These are phyloP conservation scores for Crotalus horridus DNA, from an alignment of 2,113 vertebrate species.

Conservation along the genomic window DNA sequence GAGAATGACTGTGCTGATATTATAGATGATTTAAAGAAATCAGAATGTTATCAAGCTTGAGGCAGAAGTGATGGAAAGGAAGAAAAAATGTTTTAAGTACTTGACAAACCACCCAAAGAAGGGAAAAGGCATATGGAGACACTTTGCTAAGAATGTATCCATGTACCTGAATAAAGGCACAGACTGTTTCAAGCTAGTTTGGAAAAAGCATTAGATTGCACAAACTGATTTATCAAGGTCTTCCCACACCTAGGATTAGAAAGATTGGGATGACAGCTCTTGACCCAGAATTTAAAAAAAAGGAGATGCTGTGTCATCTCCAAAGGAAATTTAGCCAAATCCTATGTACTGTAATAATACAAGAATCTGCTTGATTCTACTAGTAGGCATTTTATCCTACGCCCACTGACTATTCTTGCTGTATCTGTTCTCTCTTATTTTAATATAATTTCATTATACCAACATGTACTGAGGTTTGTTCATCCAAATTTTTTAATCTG, in stretches of 20 bases:
- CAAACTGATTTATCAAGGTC: not conserved
- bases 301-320: not conserved
- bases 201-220: conserved; percentile 22
- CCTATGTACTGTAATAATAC: not conserved
- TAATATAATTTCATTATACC: not conserved
- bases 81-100: not conserved
- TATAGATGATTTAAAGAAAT: not conserved
- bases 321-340: not conserved
- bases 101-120: not conserved
- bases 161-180: not conserved
- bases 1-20: not conserved
- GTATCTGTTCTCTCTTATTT: not conserved
- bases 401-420: conserved; percentile 7
- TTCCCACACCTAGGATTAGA: conserved; percentile 23
- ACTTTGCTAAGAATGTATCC: not conserved
- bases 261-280: not conserved
- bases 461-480: not conserved
- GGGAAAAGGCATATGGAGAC: conserved; percentile 6
- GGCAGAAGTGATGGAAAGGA: not conserved
- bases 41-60: not conserved
- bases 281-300: not conserved
- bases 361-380: not conserved
- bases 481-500: not conserved
- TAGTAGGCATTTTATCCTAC: not conserved
- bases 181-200: not conserved